These are phyloP conservation scores for Stylophora pistillata DNA, from an alignment of 64 coral and sea anemone species.

Conservation along the genomic window DNA sequence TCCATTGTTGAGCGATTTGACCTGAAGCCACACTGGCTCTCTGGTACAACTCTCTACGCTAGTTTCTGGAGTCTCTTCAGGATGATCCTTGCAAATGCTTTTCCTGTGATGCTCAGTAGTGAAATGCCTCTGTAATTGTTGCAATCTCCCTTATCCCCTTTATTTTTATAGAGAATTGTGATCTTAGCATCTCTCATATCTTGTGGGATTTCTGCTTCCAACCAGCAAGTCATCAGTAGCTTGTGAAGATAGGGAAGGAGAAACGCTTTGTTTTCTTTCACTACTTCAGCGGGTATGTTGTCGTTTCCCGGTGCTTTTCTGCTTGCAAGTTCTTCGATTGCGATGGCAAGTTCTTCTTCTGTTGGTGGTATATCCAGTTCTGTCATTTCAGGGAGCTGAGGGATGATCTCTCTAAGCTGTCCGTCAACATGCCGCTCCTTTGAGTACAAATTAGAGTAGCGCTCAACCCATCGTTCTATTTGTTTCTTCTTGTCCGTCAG, in stretches of 20 bases:
- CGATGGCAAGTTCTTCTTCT: neutral
- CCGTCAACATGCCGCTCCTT: neutral
- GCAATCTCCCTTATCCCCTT: constrained; percentile 24
- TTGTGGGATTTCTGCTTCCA: neutral
- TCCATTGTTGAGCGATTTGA: neutral
- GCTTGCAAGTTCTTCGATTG: neutral
- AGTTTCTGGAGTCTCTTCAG: constrained; percentile 11
- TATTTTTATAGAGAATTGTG: constrained; percentile 28
- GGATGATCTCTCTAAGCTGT: neutral
- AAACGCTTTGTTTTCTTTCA: constrained; percentile 16
- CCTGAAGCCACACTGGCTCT: neutral
- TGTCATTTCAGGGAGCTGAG: neutral
- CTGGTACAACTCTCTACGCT: neutral
- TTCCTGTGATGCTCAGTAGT: constrained; percentile 27
- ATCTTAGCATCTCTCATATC: constrained; percentile 8
- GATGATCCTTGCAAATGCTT: neutral
- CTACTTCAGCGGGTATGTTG: constrained; percentile 27
- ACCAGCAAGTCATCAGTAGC: constrained; percentile 26
- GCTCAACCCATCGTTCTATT: no score
- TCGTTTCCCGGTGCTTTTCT: constrained; percentile 25
- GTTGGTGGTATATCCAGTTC: neutral
- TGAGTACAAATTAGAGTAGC: constrained; percentile 43
- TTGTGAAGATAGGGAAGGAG: constrained; percentile 17
- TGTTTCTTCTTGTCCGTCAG: no score
- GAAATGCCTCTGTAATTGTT: constrained; percentile 63